Conservation (phyloP, 1,140 invertebrate genomes). For the Ctenoplectra terminalis region DNA sequence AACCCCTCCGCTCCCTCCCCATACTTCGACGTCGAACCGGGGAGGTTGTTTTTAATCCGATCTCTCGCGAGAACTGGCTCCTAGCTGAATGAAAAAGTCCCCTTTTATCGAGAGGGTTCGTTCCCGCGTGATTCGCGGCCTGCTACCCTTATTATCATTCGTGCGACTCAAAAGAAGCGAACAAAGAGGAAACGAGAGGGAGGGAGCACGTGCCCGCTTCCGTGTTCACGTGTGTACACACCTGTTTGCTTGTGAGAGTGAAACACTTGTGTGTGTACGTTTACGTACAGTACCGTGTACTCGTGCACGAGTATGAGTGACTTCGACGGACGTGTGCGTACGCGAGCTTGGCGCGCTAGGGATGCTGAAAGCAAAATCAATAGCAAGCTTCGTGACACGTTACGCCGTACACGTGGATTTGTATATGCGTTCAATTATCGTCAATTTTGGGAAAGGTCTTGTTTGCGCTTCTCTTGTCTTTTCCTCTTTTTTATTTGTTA, state of each 20-base stretch:
- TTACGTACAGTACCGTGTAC: neutral
- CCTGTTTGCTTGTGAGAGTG: neutral
- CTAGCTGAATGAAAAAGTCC: slow-evolving; percentile 21
- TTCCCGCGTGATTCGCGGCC: neutral
- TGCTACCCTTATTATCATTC: slow-evolving; percentile 25
- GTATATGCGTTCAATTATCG: neutral
- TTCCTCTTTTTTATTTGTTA: no score
- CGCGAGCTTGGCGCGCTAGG: slow-evolving; percentile 45
- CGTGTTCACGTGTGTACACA: neutral
- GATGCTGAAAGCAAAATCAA: slow-evolving; percentile 77
- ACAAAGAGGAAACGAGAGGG: no score
- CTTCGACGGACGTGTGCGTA: neutral
- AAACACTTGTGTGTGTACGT: neutral
- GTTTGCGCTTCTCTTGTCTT: no score
- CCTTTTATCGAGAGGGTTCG: neutral
- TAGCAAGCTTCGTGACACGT: slow-evolving; percentile 70
- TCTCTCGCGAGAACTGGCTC: neutral
- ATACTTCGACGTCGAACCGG: no score
- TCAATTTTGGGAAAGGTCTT: neutral
- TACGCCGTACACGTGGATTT: slow-evolving; percentile 67
- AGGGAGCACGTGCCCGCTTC: slow-evolving; percentile 14
- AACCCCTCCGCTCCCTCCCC: neutral
- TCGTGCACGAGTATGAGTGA: neutral
- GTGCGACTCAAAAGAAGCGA: slow-evolving; percentile 11
- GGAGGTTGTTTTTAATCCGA: neutral